Evolutionary conservation across 2,888 invertebrate species (phyloP).

Genomic region (Furcula furcula): DNA sequence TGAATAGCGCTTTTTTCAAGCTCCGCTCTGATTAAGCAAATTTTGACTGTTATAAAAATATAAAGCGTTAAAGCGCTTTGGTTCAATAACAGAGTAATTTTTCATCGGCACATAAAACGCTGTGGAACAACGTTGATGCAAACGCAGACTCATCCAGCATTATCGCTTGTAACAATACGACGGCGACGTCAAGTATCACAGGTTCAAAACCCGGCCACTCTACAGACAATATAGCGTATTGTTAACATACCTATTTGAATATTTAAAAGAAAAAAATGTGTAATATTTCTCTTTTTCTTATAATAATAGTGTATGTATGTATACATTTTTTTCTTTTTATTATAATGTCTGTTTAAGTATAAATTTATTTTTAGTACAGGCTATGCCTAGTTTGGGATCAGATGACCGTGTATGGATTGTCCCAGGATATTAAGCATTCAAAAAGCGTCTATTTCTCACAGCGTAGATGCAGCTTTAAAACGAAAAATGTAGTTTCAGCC

Average conservation of each 20-base stretch:
- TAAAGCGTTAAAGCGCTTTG: slow-evolving; percentile 3
- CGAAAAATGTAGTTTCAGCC: slow-evolving; percentile 74
- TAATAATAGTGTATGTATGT: no score
- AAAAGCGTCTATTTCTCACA: not conserved
- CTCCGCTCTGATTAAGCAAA: slow-evolving; percentile 24
- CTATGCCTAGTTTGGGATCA: no score
- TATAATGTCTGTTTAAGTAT: no score
- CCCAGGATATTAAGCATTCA: no score
- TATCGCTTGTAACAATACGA: slow-evolving; percentile 55
- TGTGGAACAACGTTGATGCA: slow-evolving; percentile 49
- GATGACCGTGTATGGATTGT: no score
- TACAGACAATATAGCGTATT: no score
- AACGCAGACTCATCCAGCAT: slow-evolving; percentile 57
- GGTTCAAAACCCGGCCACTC: slow-evolving; percentile 9
- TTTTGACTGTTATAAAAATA: slow-evolving; percentile 21
- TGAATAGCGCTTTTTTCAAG: not conserved
- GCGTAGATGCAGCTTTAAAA: slow-evolving; percentile 27
- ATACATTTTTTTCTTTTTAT: no score
- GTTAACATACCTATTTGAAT: no score
- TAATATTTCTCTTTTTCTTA: no score
- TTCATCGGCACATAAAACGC: slow-evolving; percentile 53
- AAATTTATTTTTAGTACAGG: no score
- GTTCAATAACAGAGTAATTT: slow-evolving; percentile 63
- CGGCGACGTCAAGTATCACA: slow-evolving; percentile 60
- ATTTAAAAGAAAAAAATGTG: no score